A percentile compares a stretch with the other conserved stretches of the same genome.
phyloP scores from a whole-genome alignment of 1,140 invertebrate genomes.

The Pissodes strobi region DNA sequence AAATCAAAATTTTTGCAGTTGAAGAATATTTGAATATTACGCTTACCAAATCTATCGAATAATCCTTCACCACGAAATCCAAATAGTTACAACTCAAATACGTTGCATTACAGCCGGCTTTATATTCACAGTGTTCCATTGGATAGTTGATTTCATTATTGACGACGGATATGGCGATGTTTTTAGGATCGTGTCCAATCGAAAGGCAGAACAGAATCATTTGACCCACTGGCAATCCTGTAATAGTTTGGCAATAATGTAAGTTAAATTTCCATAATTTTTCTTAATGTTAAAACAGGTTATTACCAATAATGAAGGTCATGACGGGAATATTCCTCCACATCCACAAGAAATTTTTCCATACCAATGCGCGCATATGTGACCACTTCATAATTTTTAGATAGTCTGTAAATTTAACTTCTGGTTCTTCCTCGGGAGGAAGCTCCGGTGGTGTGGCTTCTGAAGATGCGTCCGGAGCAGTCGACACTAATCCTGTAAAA shows the following conservation, averaged over 20 bases:
- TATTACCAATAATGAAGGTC: constrained; percentile 81
- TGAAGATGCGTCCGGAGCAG: constrained; percentile 41
- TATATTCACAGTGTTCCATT: constrained; percentile 56
- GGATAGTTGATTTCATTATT: constrained; percentile 76
- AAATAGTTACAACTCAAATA: constrained; percentile 78
- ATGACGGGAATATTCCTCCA: constrained; percentile 89
- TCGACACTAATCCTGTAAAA: constrained; percentile 43
- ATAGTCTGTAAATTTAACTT: constrained; percentile 60
- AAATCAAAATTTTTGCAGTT: too few species aligned
- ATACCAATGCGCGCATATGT: constrained; percentile 82
- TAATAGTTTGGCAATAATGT: too few species aligned
- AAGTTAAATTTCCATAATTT: too few species aligned
- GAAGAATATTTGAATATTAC: too few species aligned
- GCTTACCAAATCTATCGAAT: constrained; percentile 61
- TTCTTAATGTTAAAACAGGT: too few species aligned
- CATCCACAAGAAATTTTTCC: constrained; percentile 93
- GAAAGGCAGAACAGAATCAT: constrained; percentile 94
- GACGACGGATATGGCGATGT: constrained; percentile 82
- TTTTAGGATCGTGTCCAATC: constrained; percentile 87
- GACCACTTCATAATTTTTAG: constrained; percentile 68
- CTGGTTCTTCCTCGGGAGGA: constrained; percentile 65
- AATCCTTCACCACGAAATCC: constrained; percentile 65
- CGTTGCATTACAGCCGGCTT: constrained; percentile 66
- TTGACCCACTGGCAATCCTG: constrained; percentile 71
- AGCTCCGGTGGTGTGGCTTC: constrained; percentile 57